These are phyloP conservation scores for Otus scops DNA, from an alignment of 2,797 vertebrate species.

Conservation along the genomic window DNA sequence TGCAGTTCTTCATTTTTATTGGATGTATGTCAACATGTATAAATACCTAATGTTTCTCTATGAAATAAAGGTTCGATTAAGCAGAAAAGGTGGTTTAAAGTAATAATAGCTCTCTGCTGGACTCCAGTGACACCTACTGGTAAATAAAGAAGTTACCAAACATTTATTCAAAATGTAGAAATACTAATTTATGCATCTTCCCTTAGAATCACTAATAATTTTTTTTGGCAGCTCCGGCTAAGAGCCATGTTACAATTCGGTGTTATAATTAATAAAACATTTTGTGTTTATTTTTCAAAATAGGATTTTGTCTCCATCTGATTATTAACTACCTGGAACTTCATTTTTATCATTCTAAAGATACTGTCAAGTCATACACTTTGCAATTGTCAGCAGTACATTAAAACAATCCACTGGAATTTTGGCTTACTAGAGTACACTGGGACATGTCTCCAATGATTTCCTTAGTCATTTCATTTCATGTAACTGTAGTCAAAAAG, in stretches of 20 bases:
- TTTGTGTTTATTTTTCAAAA: background rate
- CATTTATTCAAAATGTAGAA: background rate
- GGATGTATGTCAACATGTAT: background rate
- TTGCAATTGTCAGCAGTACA: background rate
- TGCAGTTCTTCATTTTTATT: background rate
- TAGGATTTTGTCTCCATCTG: background rate
- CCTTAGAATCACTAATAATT: background rate
- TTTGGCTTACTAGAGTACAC: background rate
- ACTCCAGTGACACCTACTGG: constrained; percentile 66
- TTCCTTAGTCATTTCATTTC: background rate
- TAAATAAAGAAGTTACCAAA: background rate
- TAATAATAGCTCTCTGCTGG: background rate
- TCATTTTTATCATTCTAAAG: background rate
- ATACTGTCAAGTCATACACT: background rate
- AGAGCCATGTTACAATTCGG: background rate
- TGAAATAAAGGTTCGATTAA: background rate
- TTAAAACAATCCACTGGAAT: background rate
- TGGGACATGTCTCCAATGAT: background rate
- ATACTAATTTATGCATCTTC: background rate
- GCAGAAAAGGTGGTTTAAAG: background rate
- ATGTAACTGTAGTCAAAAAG: background rate
- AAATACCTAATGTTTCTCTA: background rate
- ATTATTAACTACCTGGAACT: background rate
- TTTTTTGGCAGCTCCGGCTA: background rate
- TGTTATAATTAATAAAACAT: background rate